phyloP scores from a whole-genome alignment of 2,888 invertebrate species.

The Linyphia triangularis region DNA sequence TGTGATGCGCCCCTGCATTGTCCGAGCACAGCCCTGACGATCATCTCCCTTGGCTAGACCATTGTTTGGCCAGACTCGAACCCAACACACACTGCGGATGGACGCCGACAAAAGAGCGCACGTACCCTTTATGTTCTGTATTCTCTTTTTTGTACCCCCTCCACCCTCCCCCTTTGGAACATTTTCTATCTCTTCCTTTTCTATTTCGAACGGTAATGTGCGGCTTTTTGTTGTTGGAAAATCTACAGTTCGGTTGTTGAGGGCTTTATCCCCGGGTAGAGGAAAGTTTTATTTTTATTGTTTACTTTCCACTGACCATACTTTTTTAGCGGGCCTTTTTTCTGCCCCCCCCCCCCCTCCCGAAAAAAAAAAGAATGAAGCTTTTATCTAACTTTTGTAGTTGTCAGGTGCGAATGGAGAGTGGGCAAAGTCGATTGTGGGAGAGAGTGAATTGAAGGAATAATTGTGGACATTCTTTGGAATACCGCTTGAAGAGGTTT shows the following conservation, averaged over 20 bases:
- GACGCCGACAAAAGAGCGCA: constrained; percentile 69
- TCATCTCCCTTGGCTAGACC: constrained; percentile 61
- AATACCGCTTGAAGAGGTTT: neutral
- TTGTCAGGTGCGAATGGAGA: constrained; percentile 33
- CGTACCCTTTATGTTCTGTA: constrained; percentile 49
- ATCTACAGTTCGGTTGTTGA: constrained; percentile 22
- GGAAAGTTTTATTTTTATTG: constrained; percentile 8
- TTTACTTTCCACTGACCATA: constrained; percentile 8
- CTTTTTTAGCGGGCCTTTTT: neutral
- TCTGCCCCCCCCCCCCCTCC: neutral
- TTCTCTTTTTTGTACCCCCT: neutral
- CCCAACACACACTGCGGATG: constrained; percentile 40
- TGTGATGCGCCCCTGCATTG: constrained; percentile 48
- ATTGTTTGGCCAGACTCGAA: constrained; percentile 60
- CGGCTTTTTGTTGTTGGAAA: constrained; percentile 52
- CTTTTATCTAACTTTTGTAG: constrained; percentile 3
- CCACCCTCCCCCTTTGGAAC: neutral
- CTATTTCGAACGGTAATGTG: constrained; percentile 61
- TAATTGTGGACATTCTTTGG: constrained; percentile 9
- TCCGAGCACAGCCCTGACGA: constrained; percentile 41
- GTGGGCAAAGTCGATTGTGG: constrained; percentile 10
- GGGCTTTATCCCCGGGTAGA: constrained; percentile 15
- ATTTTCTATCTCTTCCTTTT: constrained; percentile 46
- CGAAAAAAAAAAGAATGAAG: constrained; percentile 5
- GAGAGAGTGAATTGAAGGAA: constrained; percentile 1